Evolutionary conservation across 2,888 invertebrate species (phyloP).

Genomic region (Macrosoma leucophasiata): DNA sequence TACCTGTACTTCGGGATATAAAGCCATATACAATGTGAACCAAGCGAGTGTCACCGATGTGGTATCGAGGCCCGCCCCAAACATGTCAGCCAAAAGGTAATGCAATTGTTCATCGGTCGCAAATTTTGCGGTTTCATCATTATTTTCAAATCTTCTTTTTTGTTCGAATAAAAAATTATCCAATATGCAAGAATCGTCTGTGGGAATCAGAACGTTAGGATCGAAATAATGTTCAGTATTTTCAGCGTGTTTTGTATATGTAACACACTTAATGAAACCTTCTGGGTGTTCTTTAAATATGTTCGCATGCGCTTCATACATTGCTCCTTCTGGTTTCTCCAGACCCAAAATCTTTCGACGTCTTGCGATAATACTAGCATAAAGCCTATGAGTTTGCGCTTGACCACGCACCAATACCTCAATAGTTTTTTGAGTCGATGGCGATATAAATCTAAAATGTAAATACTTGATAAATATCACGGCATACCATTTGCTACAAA

Average conservation of each 20-base stretch:
- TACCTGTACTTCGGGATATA: slow-evolving; percentile 79
- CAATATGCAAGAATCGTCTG: slow-evolving; percentile 74
- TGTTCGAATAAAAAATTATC: slow-evolving; percentile 80
- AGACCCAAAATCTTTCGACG: slow-evolving; percentile 56
- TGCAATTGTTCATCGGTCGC: slow-evolving; percentile 81
- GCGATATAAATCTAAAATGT: slow-evolving; percentile 77
- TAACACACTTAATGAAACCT: slow-evolving; percentile 60
- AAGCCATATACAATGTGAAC: slow-evolving; percentile 86
- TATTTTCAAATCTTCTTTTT: slow-evolving; percentile 56
- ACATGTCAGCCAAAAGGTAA: slow-evolving; percentile 86
- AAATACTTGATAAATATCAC: slow-evolving; percentile 21
- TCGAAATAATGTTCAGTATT: slow-evolving; percentile 59
- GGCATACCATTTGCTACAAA: neutral
- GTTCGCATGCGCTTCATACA: slow-evolving; percentile 41
- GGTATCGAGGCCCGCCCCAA: slow-evolving; percentile 91
- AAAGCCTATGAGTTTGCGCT: slow-evolving; percentile 82
- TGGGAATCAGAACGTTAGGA: slow-evolving; percentile 49
- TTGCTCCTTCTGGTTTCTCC: slow-evolving; percentile 42
- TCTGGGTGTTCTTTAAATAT: slow-evolving; percentile 52
- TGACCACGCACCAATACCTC: slow-evolving; percentile 81
- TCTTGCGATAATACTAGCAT: slow-evolving; percentile 79
- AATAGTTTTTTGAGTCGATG: slow-evolving; percentile 79
- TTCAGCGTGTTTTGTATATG: slow-evolving; percentile 51
- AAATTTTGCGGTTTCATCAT: slow-evolving; percentile 59
- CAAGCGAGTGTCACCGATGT: slow-evolving; percentile 86